Conservation (phyloP, 37 sponge, comb jelly and placozoan species). For the Theonella swinhoei region DNA sequence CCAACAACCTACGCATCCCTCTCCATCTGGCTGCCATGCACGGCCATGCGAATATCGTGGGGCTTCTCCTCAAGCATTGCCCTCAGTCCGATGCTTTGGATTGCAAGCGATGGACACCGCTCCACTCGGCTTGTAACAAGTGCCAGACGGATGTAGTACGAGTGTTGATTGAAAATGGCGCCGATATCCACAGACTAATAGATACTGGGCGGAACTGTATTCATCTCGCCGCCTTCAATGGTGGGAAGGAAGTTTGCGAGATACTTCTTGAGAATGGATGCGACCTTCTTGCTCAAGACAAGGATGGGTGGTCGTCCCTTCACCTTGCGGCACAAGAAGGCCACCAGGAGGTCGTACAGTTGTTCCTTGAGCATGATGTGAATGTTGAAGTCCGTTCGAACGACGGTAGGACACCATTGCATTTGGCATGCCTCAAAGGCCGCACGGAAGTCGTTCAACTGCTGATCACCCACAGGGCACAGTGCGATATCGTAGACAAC, state of each 20-base stretch:
- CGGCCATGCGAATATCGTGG: conserved; percentile 63
- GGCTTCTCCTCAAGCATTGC: conserved; percentile 30
- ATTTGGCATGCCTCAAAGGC: conserved; percentile 73
- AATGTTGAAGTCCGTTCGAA: conserved; percentile 63
- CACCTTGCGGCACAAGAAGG: conserved; percentile 72
- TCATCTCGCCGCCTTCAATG: conserved; percentile 76
- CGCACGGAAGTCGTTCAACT: conserved; percentile 60
- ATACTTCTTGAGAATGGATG: conserved; percentile 63
- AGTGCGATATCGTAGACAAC: conserved; percentile 64
- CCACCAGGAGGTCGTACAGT: conserved; percentile 38
- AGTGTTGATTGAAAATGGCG: conserved; percentile 54
- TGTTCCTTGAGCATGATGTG: conserved; percentile 55
- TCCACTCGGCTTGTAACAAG: conserved; percentile 66
- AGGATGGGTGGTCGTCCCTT: conserved; percentile 70
- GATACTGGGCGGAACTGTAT: conserved; percentile 71
- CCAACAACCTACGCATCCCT: conserved; percentile 65
- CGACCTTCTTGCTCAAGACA: conserved; percentile 38
- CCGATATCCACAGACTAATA: conserved; percentile 50
- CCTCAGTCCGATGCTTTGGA: conserved; percentile 64
- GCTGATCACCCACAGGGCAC: conserved; percentile 53
- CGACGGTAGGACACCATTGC: conserved; percentile 68
- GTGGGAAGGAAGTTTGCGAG: conserved; percentile 62
- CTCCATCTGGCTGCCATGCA: conserved; percentile 79
- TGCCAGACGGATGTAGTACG: conserved; percentile 52
- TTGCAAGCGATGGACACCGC: conserved; percentile 64